Evolutionary conservation across 2,888 invertebrate genomes (phyloP).

Genomic region (Morinoia aosen): DNA sequence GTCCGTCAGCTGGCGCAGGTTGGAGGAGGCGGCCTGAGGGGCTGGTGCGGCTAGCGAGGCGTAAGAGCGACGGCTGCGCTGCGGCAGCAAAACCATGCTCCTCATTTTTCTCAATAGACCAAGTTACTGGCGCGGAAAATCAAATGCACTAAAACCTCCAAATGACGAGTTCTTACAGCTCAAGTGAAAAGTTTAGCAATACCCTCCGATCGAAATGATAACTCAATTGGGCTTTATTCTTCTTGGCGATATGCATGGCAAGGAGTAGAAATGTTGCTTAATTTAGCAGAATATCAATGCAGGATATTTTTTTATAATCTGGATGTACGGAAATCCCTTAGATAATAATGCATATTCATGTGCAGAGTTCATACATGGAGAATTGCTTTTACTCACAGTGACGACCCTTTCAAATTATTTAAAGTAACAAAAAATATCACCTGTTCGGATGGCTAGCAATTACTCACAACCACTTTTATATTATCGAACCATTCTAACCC

Average conservation of each 20-base stretch:
- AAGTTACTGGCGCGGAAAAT: constrained; percentile 35
- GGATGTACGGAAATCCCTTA: too few species aligned
- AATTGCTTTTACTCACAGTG: too few species aligned
- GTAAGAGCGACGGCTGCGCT: constrained; percentile 30
- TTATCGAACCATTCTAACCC: too few species aligned
- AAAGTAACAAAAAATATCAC: too few species aligned
- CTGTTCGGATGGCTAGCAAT: too few species aligned
- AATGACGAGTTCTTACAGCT: neutral
- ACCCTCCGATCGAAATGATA: neutral
- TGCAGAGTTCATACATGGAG: too few species aligned
- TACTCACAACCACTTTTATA: too few species aligned
- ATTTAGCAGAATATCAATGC: neutral
- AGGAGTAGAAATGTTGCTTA: neutral
- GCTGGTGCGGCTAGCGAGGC: neutral
- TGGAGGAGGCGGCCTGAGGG: neutral
- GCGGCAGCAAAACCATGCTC: neutral
- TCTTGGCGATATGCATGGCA: neutral
- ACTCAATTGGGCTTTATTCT: neutral
- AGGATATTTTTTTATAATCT: too few species aligned
- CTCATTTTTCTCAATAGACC: neutral
- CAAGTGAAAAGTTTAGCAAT: neutral
- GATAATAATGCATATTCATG: too few species aligned
- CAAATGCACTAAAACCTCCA: constrained; percentile 18
- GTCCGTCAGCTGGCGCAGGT: constrained; percentile 21
- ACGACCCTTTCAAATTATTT: too few species aligned